Evolutionary conservation across 2,113 vertebrate genomes (phyloP).

Genomic region (Neotragus moschatus): DNA sequence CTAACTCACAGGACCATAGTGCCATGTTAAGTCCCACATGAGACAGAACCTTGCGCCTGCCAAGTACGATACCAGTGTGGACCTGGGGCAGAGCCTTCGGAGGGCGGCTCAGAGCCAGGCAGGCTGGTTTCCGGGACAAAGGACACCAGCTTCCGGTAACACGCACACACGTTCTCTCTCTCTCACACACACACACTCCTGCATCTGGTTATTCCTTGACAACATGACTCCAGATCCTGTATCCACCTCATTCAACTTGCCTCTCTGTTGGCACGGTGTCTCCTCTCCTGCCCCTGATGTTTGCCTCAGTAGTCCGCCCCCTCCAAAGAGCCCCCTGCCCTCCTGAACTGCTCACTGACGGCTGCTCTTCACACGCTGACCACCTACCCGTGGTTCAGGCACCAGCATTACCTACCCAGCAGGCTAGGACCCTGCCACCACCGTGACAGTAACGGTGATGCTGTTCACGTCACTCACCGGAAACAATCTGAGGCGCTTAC

Average conservation of each 20-base stretch:
- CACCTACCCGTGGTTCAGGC: accelerated
- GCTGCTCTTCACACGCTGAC: too few species aligned
- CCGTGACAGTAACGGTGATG: accelerated
- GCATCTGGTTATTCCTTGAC: not conserved
- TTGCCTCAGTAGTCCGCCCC: not conserved
- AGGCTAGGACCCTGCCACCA: accelerated
- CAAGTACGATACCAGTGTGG: accelerated
- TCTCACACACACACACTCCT: not conserved
- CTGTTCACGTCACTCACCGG: not conserved
- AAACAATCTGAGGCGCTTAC: not conserved
- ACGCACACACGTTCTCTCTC: accelerated
- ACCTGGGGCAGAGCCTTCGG: accelerated
- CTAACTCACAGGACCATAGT: accelerated
- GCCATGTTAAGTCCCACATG: not conserved
- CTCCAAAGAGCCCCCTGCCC: accelerated
- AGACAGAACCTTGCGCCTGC: not conserved
- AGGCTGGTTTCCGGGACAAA: not conserved
- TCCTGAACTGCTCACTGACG: accelerated
- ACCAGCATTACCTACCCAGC: accelerated
- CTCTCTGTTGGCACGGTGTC: accelerated
- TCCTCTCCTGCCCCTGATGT: not conserved
- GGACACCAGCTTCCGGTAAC: accelerated
- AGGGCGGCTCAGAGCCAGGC: not conserved
- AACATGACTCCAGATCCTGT: not conserved
- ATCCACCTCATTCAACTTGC: accelerated